A percentile compares a stretch with the other conserved stretches of the same genome.
Conservation (phyloP, 2,113 vertebrate genomes). For the Oreochromis spilurus region DNA sequence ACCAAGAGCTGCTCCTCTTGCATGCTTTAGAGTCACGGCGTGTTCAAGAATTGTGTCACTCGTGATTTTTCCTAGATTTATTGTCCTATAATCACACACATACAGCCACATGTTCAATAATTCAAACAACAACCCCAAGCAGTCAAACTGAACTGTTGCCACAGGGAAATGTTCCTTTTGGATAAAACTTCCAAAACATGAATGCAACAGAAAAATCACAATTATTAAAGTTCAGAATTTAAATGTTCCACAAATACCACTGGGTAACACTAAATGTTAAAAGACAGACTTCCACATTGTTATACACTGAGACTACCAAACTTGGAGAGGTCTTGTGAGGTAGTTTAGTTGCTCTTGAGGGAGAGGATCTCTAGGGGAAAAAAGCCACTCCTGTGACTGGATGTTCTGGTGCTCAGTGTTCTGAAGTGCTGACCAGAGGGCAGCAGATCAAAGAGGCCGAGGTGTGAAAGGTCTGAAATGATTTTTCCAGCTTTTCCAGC, state of each 20-base stretch:
- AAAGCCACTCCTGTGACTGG: background rate
- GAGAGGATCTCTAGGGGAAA: background rate
- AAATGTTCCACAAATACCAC: background rate
- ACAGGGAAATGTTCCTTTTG: background rate
- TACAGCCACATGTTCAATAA: background rate
- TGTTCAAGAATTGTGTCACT: background rate
- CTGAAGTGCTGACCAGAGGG: background rate
- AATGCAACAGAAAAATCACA: background rate
- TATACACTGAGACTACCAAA: background rate
- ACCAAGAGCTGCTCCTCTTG: background rate
- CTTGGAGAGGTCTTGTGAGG: background rate
- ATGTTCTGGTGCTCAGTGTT: background rate
- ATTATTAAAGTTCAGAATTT: background rate
- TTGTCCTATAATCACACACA: background rate
- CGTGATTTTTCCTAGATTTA: background rate
- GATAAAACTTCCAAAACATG: background rate
- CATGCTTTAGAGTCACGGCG: background rate
- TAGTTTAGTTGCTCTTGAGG: background rate
- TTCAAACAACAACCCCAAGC: background rate
- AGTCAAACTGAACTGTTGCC: background rate
- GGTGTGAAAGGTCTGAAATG: background rate
- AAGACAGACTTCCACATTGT: background rate
- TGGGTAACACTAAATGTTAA: background rate
- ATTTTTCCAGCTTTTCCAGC: background rate
- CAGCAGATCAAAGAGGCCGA: background rate